phyloP scores from a whole-genome alignment of 2,888 invertebrate species.

The Pomacea canaliculata region DNA sequence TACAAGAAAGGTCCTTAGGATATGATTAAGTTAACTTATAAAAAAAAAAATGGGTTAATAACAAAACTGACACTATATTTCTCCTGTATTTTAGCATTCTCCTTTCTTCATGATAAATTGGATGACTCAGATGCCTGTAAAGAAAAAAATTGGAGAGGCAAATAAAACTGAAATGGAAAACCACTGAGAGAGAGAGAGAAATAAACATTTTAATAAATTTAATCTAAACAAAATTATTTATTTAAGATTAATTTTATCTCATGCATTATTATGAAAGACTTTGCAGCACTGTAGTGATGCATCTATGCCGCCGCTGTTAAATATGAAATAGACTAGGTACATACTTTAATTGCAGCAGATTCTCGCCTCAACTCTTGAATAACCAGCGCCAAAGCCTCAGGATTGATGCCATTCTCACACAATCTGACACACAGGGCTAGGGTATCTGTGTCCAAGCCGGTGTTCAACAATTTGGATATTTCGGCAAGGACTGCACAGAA shows the following conservation, averaged over 20 bases:
- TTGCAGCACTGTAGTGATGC: background rate
- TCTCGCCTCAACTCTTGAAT: conserved; percentile 82
- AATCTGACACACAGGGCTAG: conserved; percentile 82
- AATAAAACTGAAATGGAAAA: background rate
- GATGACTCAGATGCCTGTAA: too few species aligned
- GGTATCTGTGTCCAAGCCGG: conserved; percentile 82
- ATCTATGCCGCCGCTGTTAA: background rate
- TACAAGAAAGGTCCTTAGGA: too few species aligned
- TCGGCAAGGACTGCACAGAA: conserved; percentile 71
- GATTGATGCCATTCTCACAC: conserved; percentile 86
- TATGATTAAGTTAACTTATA: too few species aligned
- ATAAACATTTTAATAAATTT: too few species aligned
- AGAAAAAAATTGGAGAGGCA: background rate
- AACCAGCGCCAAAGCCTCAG: conserved; percentile 82
- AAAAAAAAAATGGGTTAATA: too few species aligned
- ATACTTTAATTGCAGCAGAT: conserved; percentile 53
- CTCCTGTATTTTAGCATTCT: too few species aligned
- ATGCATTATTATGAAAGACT: background rate
- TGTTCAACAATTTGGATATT: conserved; percentile 83
- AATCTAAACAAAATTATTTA: background rate
- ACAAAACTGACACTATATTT: too few species aligned
- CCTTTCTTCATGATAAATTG: too few species aligned
- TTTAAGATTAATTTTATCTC: background rate
- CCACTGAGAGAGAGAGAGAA: too few species aligned
- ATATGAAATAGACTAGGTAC: background rate